A percentile compares a stretch with the other conserved stretches of the same genome.
Conservation (phyloP, 2,113 vertebrate genomes). For the Todiramphus saurophagus region DNA sequence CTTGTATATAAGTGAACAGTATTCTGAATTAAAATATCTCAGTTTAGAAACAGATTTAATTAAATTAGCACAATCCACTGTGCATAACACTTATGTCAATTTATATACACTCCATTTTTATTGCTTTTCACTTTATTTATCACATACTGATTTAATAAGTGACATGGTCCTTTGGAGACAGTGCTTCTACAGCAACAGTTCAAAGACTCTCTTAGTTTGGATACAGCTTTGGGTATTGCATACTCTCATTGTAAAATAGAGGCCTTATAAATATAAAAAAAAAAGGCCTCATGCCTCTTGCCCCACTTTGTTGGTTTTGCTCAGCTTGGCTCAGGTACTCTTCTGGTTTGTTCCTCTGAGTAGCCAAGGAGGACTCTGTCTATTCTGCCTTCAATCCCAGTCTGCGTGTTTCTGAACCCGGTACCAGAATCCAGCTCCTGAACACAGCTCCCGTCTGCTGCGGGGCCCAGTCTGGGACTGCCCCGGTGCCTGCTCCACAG, state of each 20-base stretch:
- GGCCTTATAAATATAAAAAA: too few species aligned
- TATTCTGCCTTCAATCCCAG: too few species aligned
- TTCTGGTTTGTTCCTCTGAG: too few species aligned
- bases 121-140: neutral
- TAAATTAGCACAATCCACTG: neutral
- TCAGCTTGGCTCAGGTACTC: too few species aligned
- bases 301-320: too few species aligned
- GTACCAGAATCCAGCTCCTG: too few species aligned
- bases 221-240: neutral
- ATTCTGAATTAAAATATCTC: neutral
- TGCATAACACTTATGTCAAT: neutral
- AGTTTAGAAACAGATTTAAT: neutral
- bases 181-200: neutral
- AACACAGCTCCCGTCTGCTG: too few species aligned
- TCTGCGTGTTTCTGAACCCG: too few species aligned
- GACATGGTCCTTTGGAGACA: neutral
- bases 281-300: too few species aligned
- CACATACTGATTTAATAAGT: neutral
- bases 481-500: too few species aligned
- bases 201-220: neutral
- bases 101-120: neutral
- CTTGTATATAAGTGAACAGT: neutral
- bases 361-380: too few species aligned
- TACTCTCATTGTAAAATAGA: neutral
- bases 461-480: too few species aligned